Conservation (phyloP, 2,113 vertebrate species). For the Machaerirhynchus nigripectus region DNA sequence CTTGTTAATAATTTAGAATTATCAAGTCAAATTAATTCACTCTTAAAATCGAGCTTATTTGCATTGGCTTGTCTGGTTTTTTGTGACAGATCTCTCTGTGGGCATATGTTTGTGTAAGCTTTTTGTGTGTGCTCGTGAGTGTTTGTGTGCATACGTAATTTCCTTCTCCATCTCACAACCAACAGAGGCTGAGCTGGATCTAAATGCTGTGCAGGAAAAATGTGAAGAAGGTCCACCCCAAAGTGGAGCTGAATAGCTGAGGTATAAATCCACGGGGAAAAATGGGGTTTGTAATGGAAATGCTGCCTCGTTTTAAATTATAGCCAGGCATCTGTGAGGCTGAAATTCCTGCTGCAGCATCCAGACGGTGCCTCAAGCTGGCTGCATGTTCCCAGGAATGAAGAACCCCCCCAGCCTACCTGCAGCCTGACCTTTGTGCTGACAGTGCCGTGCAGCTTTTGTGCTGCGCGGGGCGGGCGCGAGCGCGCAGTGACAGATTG, state of each 20-base stretch:
- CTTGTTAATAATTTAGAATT: slow-evolving; percentile 55
- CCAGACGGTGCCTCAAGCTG: slow-evolving; percentile 43
- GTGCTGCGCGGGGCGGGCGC: background rate
- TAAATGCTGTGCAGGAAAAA: background rate
- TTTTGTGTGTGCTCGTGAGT: slow-evolving; percentile 2
- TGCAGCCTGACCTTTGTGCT: slow-evolving; percentile 38
- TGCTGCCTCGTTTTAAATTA: background rate
- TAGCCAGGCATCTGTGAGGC: background rate
- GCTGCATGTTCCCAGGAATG: background rate
- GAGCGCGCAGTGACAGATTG: slow-evolving; percentile 45
- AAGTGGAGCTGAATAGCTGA: background rate
- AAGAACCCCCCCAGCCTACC: background rate
- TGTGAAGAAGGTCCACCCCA: background rate
- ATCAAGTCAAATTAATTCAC: slow-evolving; percentile 28
- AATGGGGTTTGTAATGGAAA: slow-evolving; percentile 32
- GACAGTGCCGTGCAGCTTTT: background rate
- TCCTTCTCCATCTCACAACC: background rate
- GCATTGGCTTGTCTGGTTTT: slow-evolving; percentile 9
- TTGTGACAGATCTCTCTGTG: background rate
- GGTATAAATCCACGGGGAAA: slow-evolving; percentile 23
- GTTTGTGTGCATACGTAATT: slow-evolving; percentile 34
- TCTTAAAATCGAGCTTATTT: slow-evolving; percentile 20
- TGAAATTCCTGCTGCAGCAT: slow-evolving; percentile 33
- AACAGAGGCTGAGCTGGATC: slow-evolving; percentile 1
- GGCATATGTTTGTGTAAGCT: slow-evolving; percentile 2